These are phyloP conservation scores for Onthophagus sagittarius DNA, from an alignment of 2,888 invertebrate species.

Conservation along the genomic window DNA sequence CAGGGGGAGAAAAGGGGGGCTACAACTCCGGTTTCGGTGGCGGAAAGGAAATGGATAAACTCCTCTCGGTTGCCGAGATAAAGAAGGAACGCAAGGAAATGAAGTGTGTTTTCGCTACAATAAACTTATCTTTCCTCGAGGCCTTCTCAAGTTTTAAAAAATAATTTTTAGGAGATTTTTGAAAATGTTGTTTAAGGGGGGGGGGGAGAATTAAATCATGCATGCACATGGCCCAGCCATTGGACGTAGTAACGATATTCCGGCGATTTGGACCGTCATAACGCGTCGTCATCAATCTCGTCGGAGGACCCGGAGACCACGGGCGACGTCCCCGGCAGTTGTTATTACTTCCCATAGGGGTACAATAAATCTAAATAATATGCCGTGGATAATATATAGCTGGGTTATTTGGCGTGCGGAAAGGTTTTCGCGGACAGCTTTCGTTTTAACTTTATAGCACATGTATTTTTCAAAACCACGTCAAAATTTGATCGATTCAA, in stretches of 20 bases:
- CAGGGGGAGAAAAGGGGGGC: slow-evolving; percentile 33
- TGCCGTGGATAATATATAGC: slow-evolving; percentile 40
- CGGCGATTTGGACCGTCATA: slow-evolving; percentile 42
- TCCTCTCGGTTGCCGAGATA: slow-evolving; percentile 41
- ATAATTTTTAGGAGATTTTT: neutral
- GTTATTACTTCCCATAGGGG: slow-evolving; percentile 45
- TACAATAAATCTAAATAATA: slow-evolving; percentile 48
- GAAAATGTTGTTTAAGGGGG: neutral
- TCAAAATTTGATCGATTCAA: neutral
- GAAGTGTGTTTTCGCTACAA: slow-evolving; percentile 48
- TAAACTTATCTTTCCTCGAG: slow-evolving; percentile 47
- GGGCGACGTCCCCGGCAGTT: slow-evolving; percentile 33
- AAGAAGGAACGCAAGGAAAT: slow-evolving; percentile 45
- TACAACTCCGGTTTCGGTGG: slow-evolving; percentile 25
- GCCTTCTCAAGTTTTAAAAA: neutral
- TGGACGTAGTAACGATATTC: slow-evolving; percentile 36
- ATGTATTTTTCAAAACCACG: neutral
- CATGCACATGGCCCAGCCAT: slow-evolving; percentile 5
- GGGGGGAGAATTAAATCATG: slow-evolving; percentile 1
- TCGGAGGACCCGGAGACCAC: slow-evolving; percentile 5
- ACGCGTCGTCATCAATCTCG: slow-evolving; percentile 46
- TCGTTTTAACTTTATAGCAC: neutral
- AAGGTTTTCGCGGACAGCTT: slow-evolving; percentile 15
- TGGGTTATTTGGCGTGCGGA: slow-evolving; percentile 32
- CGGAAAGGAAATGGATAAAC: slow-evolving; percentile 48